Percentiles rank a stretch among this genome's conserved stretches.
phyloP scores from a whole-genome alignment of 2,113 vertebrate species.

The Climacteris rufus region DNA sequence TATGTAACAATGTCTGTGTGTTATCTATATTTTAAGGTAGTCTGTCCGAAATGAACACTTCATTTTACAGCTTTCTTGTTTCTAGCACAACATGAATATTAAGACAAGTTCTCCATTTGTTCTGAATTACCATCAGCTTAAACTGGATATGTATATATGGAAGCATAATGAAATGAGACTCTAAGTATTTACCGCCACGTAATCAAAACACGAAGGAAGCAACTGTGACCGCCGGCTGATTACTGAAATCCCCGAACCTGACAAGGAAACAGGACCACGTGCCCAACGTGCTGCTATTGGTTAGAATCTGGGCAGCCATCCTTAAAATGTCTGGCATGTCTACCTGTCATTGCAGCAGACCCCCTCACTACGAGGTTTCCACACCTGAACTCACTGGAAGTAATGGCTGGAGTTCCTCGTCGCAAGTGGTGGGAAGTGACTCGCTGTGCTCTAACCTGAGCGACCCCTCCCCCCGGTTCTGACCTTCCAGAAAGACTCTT shows the following conservation, averaged over 20 bases:
- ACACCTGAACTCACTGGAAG: fast-evolving
- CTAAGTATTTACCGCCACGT: not conserved
- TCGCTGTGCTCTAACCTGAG: fast-evolving
- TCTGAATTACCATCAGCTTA: not conserved
- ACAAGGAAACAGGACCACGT: fast-evolving
- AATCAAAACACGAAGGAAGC: not conserved
- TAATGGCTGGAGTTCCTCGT: fast-evolving
- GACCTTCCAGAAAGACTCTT: not conserved
- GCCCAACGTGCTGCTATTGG: fast-evolving
- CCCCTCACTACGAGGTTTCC: fast-evolving
- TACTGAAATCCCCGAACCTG: fast-evolving
- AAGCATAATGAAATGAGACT: not conserved
- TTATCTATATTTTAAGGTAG: not conserved
- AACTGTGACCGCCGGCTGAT: fast-evolving
- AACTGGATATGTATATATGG: not conserved
- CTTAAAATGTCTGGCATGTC: fast-evolving
- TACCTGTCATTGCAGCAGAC: fast-evolving
- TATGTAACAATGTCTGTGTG: not conserved
- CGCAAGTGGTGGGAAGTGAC: fast-evolving
- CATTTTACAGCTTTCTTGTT: not conserved
- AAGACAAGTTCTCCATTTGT: not conserved
- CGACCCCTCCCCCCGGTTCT: fast-evolving
- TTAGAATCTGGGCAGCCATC: fast-evolving
- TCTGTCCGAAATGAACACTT: not conserved
- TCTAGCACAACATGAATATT: not conserved